These are phyloP conservation scores for Gymnoscopelus braueri DNA, from an alignment of 2,797 vertebrate species.

Conservation along the genomic window DNA sequence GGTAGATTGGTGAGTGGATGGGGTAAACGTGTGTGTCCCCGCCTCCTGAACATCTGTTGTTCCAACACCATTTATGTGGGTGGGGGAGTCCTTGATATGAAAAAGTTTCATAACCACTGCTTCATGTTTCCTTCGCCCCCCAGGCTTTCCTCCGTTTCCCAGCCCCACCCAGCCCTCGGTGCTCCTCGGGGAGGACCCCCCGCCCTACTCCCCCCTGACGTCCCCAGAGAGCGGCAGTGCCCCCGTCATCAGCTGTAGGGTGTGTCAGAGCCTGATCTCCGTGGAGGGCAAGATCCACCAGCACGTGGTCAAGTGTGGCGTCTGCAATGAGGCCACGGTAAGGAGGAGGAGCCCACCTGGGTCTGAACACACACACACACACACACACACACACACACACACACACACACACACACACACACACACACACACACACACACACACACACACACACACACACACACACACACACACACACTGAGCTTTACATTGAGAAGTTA, in stretches of 20 bases:
- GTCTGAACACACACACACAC: not conserved
- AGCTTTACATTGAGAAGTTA: too few relatives aligned
- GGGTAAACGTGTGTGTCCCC: too few relatives aligned
- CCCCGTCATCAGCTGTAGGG: constrained; percentile 91
- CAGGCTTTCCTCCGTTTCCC: constrained; percentile 87
- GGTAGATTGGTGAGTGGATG: too few relatives aligned
- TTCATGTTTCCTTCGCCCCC: not conserved
- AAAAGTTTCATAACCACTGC: not conserved
- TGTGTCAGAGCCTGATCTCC: constrained; percentile 93
- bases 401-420: not conserved
- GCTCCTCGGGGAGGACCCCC: constrained; percentile 88
- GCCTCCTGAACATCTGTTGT: too few relatives aligned
- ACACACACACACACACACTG: not conserved
- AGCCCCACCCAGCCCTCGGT: constrained; percentile 86
- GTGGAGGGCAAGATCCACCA: constrained; percentile 89
- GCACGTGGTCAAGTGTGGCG: constrained; percentile 92
- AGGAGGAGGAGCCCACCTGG: constrained; percentile 44
- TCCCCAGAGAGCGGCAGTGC: constrained; percentile 91
- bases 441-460: not conserved
- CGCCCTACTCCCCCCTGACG: constrained; percentile 90
- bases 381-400: not conserved
- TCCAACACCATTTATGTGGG: too few relatives aligned
- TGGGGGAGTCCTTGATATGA: too few relatives aligned
- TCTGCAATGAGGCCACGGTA: constrained; percentile 95
- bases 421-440: not conserved